phyloP scores from a whole-genome alignment of 2,888 invertebrate species.

The Harpalus rubripes region DNA sequence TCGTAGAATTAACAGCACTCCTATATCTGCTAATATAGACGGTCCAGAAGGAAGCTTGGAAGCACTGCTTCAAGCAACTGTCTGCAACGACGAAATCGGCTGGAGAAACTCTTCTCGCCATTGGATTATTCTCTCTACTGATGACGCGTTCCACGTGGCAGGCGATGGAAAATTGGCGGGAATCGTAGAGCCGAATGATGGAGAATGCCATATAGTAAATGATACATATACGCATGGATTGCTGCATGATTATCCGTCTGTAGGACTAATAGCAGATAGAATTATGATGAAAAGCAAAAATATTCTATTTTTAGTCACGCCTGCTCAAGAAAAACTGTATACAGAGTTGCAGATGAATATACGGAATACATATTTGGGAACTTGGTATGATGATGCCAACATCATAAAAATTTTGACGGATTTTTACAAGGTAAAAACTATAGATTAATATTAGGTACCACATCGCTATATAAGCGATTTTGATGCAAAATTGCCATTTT shows the following conservation, averaged over 20 bases:
- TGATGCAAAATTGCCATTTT: too few species aligned
- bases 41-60: constrained; percentile 87
- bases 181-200: constrained; percentile 86
- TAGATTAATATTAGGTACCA: too few species aligned
- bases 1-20: constrained; percentile 74
- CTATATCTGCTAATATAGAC: constrained; percentile 76
- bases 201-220: constrained; percentile 82
- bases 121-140: constrained; percentile 86
- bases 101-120: constrained; percentile 87
- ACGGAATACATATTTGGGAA: constrained; percentile 84
- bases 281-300: constrained; percentile 85
- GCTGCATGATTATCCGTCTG: constrained; percentile 88
- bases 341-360: constrained; percentile 80
- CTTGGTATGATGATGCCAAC: constrained; percentile 82
- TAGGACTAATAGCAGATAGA: constrained; percentile 82
- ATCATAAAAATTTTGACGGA: constrained; percentile 84
- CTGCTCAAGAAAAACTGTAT: constrained; percentile 77
- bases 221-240: constrained; percentile 81
- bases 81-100: constrained; percentile 82
- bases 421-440: constrained; percentile 83
- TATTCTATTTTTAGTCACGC: constrained; percentile 87
- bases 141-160: constrained; percentile 83
- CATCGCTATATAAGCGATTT: too few species aligned
- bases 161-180: constrained; percentile 88
- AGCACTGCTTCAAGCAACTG: constrained; percentile 88